Evolutionary conservation across 2,888 invertebrate species (phyloP), one percentile per base, ranked within the genome.

Genomic region (Halictus quadricinctus): DNA sequence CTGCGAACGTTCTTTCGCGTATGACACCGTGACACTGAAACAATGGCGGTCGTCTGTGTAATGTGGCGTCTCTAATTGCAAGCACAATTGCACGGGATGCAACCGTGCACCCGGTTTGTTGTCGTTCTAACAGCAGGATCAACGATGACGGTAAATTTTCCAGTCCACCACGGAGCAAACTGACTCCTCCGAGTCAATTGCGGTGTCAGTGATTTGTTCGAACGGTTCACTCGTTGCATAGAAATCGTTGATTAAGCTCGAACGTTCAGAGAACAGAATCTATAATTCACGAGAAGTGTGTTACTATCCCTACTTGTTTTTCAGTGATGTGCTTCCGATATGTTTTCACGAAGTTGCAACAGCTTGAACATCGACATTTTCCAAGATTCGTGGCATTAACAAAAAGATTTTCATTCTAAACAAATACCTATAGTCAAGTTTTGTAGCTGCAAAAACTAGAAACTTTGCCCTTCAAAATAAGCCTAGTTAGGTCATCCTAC

Each of bases 1-100:
- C 15, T 29, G 7, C 25, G 12, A 43, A 10, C 60, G 36, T 50
- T 75, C 25, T 87, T 86, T 60, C 60, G 25, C n/a, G 60, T 25
- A 25, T 60, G 60, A 60, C 15, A 15, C 25, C 5, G 25, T 25
- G 60, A 60, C 60, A 60, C 60, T 25, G 60, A 25, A 25, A 25
- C 60, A n/a, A 60, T 25, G 60, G 25, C 25, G 60, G 25, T 25
- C 60, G 60, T 25, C 25, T 29, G 25, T 60, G 60, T 60, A 60
- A 60, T 60, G 60, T 13, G 25, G 60, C 60, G 60, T 60, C 6
- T 25, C 60, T 29, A 60, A 60, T 60, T 15, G 60, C 60, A 15
- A 60, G 60, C 15, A 15, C 13, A 25, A 25, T 25, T 60, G 60
- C 60, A 25, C 60, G 13, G 60, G 25, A 60, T 29, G 15, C 25